phyloP scores from a whole-genome alignment of 2,888 invertebrate genomes.

The Listrodromus nycthemerus region DNA sequence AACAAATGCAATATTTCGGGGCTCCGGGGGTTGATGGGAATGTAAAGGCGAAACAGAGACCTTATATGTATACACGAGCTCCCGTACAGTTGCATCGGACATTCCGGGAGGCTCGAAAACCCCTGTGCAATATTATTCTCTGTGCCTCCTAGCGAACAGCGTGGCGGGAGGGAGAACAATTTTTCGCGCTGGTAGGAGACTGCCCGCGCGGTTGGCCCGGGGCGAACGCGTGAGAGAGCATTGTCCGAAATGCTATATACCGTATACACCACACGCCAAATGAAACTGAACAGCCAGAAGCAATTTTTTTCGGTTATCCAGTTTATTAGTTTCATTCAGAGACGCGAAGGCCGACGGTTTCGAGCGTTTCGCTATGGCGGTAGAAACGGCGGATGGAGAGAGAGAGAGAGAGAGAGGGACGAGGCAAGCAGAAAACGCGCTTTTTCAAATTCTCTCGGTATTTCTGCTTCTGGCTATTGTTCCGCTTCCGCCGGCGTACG shows the following conservation, averaged over 20 bases:
- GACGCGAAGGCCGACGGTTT: constrained; percentile 57
- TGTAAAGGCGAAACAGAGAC: constrained; percentile 48
- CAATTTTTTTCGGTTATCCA: constrained; percentile 80
- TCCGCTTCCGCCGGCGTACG: constrained; percentile 16
- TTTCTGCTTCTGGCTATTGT: constrained; percentile 56
- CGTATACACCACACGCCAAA: constrained; percentile 69
- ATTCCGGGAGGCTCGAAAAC: constrained; percentile 45
- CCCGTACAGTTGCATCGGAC: constrained; percentile 60
- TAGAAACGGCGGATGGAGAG: constrained; percentile 44
- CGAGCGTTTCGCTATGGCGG: neutral
- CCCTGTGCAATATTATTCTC: constrained; percentile 59
- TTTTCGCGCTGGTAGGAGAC: constrained; percentile 47
- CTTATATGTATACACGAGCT: constrained; percentile 22
- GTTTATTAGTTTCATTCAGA: constrained; percentile 80
- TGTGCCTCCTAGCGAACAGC: constrained; percentile 43
- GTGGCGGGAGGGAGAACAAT: constrained; percentile 38
- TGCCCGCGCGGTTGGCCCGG: constrained; percentile 41
- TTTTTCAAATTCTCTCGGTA: constrained; percentile 59
- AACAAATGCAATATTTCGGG: constrained; percentile 76
- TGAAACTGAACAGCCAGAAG: constrained; percentile 79
- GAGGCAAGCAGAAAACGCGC: constrained; percentile 54
- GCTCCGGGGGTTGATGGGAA: constrained; percentile 49
- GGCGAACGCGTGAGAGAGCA: constrained; percentile 62
- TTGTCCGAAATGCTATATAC: constrained; percentile 65
- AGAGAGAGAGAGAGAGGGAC: constrained; percentile 48